Percentiles rank a stretch among this genome's conserved stretches.
Conservation (phyloP, 2,797 vertebrate species). For the Cyclura pinguis region DNA sequence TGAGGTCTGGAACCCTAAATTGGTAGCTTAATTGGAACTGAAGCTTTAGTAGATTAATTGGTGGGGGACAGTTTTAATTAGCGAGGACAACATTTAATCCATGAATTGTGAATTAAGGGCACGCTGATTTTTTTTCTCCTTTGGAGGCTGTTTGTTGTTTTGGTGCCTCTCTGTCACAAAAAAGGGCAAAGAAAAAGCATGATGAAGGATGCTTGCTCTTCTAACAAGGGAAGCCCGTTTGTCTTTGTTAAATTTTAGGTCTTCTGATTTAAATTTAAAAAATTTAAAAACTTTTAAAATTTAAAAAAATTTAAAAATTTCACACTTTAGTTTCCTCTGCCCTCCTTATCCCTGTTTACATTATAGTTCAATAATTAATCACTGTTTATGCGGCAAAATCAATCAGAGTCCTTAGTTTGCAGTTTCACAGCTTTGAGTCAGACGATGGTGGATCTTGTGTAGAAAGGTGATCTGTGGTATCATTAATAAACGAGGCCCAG, state of each 20-base stretch:
- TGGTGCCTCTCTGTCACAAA: background rate
- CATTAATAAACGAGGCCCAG: no score
- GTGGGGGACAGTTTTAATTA: slow-evolving; percentile 30
- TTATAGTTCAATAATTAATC: no score
- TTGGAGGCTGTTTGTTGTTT: background rate
- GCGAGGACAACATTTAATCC: slow-evolving; percentile 5
- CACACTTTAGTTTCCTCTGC: no score
- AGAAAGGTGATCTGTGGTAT: no score
- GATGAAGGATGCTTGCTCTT: background rate
- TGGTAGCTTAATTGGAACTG: slow-evolving; percentile 21
- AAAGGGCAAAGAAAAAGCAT: background rate
- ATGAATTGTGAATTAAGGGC: background rate
- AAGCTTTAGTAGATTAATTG: slow-evolving; percentile 10
- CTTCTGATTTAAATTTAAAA: no score
- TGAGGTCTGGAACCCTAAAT: background rate
- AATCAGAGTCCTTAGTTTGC: no score
- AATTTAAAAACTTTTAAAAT: no score
- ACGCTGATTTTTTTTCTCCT: background rate
- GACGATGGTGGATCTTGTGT: no score
- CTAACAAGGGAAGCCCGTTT: background rate
- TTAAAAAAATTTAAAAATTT: no score
- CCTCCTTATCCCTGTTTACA: no score
- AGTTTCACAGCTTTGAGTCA: no score
- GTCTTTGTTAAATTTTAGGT: background rate
- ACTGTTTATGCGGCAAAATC: no score